Evolutionary conservation across 2,888 invertebrate genomes (phyloP).

Genomic region (Nomada lathburiana): DNA sequence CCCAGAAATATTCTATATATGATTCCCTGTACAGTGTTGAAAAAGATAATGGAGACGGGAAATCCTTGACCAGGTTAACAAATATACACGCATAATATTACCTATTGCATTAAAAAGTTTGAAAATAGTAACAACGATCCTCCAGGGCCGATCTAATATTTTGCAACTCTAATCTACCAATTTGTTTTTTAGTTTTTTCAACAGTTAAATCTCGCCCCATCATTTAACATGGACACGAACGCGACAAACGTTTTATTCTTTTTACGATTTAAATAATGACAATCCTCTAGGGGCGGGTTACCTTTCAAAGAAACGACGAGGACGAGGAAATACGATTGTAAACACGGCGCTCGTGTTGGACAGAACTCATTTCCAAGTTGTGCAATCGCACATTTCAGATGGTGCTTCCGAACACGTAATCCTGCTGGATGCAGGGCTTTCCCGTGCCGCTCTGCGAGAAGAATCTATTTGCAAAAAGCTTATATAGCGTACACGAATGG

Average conservation of each 20-base stretch:
- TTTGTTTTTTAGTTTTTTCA: too few species aligned
- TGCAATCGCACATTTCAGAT: slow-evolving; percentile 70
- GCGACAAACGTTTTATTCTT: not conserved
- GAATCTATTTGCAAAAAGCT: slow-evolving; percentile 51
- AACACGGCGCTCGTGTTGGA: slow-evolving; percentile 47
- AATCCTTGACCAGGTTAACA: too few species aligned
- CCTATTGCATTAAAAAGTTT: not conserved
- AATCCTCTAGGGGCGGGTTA: slow-evolving; percentile 8
- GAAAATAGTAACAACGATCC: not conserved
- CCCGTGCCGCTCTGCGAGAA: slow-evolving; percentile 8
- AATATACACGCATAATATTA: too few species aligned
- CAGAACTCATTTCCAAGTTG: slow-evolving; percentile 69
- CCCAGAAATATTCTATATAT: too few species aligned
- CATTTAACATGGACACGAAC: not conserved
- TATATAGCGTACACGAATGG: not conserved
- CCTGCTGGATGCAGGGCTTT: slow-evolving; percentile 21
- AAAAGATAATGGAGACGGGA: not conserved
- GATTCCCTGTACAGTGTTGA: not conserved
- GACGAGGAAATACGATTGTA: slow-evolving; percentile 19
- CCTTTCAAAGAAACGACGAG: slow-evolving; percentile 41
- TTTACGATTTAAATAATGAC: slow-evolving; percentile 2
- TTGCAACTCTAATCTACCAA: too few species aligned
- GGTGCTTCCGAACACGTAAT: slow-evolving; percentile 40
- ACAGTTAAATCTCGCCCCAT: too few species aligned
- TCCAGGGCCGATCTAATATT: not conserved